Evolutionary conservation across 2,113 vertebrate species (phyloP), one percentile per base, ranked within the genome.

Genomic region (Elachura formosa): DNA sequence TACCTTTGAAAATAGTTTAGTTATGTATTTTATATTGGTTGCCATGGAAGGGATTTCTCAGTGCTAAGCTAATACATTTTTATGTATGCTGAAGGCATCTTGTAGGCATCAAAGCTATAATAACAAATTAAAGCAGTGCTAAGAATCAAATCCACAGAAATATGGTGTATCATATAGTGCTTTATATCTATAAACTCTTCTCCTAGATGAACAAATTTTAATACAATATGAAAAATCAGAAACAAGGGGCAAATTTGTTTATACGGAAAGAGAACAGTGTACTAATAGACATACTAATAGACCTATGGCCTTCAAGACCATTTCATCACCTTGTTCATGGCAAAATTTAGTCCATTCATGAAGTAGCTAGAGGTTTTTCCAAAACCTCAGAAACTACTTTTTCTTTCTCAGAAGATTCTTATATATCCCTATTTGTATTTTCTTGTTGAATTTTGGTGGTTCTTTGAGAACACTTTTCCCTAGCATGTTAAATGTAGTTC

Each of bases 1-100:
- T 83, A 46, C 23, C 36, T 92, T 92, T 73, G 45, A 63, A 90
- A 66, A 36, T 38, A 49, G 5, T 64, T 94, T 61, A 49, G 38
- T 94, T 93, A 49, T 25, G 12, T 78, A 36, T 81, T 82, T 75
- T 52, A 52, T 66, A 58, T 52, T 76, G 33, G 25, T 24, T 90
- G 41, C 11, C 45, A 43, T 26, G 33, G 58, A 76, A 64, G 22
- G 8, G 11, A 61, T 84, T 76, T 68, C 43, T 81, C 51, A 68
- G 19, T 76, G 19, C 6, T 79, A 83, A 88, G 7, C 10, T 58
- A 64, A 85, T 20, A 40, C 3, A 34, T 17, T 63, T 93, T 81
- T 84, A 76, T 49, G 45, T 34, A 68, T 81, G 33, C 11, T 46
- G 48, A 77, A 89, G 61, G 22, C 11, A 24, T 62, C 22, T 75